These are phyloP conservation scores for Pocillopora damicornis DNA, from an alignment of 64 coral and sea anemone genomes.

Conservation along the genomic window DNA sequence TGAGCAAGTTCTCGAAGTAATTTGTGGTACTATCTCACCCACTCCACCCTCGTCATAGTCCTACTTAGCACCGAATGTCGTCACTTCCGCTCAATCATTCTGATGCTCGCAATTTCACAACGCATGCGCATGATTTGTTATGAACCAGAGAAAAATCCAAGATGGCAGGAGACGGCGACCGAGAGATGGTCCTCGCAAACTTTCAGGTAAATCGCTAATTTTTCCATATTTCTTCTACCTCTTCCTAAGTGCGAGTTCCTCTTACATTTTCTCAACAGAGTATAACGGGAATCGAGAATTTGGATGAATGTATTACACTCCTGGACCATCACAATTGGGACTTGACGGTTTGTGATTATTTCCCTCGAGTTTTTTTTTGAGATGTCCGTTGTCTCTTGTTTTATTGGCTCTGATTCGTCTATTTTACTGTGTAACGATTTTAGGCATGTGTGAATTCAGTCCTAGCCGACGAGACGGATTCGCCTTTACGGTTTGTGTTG, in stretches of 20 bases:
- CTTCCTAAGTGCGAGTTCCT: not conserved
- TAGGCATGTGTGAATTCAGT: conserved; percentile 90
- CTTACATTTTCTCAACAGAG: conserved; percentile 58
- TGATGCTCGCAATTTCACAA: conserved; percentile 33
- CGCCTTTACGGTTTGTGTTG: conserved; percentile 66
- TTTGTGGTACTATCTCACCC: not conserved
- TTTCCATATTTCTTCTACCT: not conserved
- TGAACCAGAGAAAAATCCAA: conserved; percentile 58
- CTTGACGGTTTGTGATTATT: conserved; percentile 69
- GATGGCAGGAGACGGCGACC: conserved; percentile 92
- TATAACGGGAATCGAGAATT: conserved; percentile 95
- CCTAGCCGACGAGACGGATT: conserved; percentile 65
- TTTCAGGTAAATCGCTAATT: conserved; percentile 73
- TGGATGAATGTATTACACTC: conserved; percentile 94
- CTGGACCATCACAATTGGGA: conserved; percentile 94
- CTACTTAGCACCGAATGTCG: not conserved
- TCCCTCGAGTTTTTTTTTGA: not conserved
- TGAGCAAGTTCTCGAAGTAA: no score
- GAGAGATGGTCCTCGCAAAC: conserved; percentile 98
- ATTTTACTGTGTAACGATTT: not conserved
- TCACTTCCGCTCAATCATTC: conserved; percentile 33
- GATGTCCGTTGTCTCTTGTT: not conserved
- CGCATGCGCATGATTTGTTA: conserved; percentile 53
- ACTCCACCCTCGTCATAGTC: not conserved
- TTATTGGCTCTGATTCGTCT: not conserved